Evolutionary conservation across 2,888 invertebrate genomes (phyloP).

Genomic region (Orchesellides sinensis): DNA sequence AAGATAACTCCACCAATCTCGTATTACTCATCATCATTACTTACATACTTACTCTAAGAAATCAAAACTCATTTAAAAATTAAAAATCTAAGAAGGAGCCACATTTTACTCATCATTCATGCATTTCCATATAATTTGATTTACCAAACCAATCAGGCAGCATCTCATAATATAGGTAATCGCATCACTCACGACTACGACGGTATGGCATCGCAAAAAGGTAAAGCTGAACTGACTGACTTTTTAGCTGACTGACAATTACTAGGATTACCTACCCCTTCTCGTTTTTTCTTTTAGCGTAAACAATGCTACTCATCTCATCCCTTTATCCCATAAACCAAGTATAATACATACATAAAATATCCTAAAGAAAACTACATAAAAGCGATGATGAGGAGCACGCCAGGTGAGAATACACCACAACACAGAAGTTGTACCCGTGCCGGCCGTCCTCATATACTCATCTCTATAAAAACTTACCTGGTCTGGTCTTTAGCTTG

Average conservation of each 20-base stretch:
- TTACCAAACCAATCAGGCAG: no score
- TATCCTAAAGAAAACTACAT: background rate
- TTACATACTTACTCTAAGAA: constrained; percentile 42
- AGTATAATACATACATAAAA: background rate
- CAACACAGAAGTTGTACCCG: constrained; percentile 41
- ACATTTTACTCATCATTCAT: no score
- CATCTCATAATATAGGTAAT: constrained; percentile 15
- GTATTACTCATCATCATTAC: constrained; percentile 34
- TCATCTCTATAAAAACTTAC: constrained; percentile 4
- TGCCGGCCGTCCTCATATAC: constrained; percentile 45
- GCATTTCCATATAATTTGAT: no score
- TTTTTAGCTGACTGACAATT: constrained; percentile 37
- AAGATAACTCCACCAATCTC: no score
- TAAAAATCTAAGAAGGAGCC: no score
- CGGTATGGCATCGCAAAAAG: no score
- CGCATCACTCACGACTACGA: constrained; percentile 27
- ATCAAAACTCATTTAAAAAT: background rate
- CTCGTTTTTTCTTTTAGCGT: constrained; percentile 4
- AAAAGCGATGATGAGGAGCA: background rate
- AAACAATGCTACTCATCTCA: no score
- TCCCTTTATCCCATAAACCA: background rate
- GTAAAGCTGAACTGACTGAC: no score
- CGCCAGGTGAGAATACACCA: constrained; percentile 22
- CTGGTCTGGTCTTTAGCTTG: background rate
- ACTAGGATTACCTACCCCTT: constrained; percentile 32